Conservation (phyloP, 2,797 vertebrate species). For the Prunella strophiata region DNA sequence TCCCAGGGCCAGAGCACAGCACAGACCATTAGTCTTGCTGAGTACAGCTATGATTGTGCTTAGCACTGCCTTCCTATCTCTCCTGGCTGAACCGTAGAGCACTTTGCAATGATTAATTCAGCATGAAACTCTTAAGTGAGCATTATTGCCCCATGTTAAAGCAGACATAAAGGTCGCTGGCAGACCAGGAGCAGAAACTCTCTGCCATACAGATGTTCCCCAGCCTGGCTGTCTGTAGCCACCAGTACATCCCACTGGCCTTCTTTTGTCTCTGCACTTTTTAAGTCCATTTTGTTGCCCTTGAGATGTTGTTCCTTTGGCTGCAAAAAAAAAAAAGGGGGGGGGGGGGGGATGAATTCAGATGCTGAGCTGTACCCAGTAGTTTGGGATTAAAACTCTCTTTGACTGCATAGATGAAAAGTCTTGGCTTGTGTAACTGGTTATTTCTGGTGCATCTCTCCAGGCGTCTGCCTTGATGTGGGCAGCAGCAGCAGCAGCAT, state of each 20-base stretch:
- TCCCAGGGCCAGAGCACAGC: not conserved
- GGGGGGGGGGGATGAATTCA: not conserved
- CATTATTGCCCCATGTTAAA: not conserved
- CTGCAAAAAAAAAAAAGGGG: not conserved
- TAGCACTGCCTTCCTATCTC: not conserved
- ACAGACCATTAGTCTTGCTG: conserved; percentile 3
- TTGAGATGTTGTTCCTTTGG: not conserved
- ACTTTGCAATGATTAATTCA: conserved; percentile 36
- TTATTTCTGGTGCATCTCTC: conserved; percentile 27
- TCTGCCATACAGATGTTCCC: not conserved
- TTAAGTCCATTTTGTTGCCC: not conserved
- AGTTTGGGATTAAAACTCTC: not conserved
- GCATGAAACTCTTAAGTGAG: not conserved
- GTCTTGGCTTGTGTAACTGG: conserved; percentile 1
- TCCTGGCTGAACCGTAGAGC: not conserved
- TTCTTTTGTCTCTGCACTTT: not conserved
- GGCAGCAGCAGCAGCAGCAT: conserved; percentile 8
- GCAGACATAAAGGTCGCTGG: not conserved
- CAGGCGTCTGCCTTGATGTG: not conserved
- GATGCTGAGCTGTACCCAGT: not conserved
- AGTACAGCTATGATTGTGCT: not conserved
- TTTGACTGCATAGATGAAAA: not conserved
- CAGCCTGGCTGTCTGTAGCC: not conserved
- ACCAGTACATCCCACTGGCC: fast-evolving
- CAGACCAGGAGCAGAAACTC: not conserved